These are phyloP conservation scores for Thermophis baileyi DNA, from an alignment of 2,113 vertebrate species.

Conservation along the genomic window DNA sequence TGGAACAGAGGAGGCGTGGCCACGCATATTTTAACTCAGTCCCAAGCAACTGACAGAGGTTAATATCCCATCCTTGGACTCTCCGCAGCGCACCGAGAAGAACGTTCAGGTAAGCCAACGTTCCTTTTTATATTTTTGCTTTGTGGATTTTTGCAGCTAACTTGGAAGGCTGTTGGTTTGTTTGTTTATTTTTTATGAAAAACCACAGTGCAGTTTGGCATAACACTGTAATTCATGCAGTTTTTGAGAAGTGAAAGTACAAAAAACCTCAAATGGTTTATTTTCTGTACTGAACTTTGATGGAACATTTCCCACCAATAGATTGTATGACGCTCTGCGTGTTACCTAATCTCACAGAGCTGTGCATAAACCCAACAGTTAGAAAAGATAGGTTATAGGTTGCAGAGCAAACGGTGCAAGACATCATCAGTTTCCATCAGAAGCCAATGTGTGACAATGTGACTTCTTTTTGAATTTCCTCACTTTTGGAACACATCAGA, in stretches of 20 bases:
- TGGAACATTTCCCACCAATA: background rate
- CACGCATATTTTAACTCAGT: too few relatives aligned
- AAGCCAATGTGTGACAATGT: background rate
- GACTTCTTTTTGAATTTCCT: background rate
- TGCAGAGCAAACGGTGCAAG: background rate
- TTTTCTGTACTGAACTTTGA: background rate
- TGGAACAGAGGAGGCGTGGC: too few relatives aligned
- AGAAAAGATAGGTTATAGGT: background rate
- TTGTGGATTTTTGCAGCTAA: background rate
- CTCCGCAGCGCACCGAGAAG: too few relatives aligned
- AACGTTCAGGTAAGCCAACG: too few relatives aligned
- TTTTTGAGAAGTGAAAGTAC: background rate
- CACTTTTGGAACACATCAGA: background rate
- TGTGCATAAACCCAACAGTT: background rate
- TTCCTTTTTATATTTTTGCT: background rate
- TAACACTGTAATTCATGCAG: background rate
- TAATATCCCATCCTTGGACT: too few relatives aligned
- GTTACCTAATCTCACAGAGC: background rate
- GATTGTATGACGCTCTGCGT: background rate
- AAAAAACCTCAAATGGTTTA: background rate
- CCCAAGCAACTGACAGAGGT: too few relatives aligned
- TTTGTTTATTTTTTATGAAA: background rate
- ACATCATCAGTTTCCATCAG: background rate
- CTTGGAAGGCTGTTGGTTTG: background rate
- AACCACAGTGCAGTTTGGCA: background rate